Base-by-base conservation (phyloP, 2,888 invertebrate species). In the Baccha elongata region DNA sequence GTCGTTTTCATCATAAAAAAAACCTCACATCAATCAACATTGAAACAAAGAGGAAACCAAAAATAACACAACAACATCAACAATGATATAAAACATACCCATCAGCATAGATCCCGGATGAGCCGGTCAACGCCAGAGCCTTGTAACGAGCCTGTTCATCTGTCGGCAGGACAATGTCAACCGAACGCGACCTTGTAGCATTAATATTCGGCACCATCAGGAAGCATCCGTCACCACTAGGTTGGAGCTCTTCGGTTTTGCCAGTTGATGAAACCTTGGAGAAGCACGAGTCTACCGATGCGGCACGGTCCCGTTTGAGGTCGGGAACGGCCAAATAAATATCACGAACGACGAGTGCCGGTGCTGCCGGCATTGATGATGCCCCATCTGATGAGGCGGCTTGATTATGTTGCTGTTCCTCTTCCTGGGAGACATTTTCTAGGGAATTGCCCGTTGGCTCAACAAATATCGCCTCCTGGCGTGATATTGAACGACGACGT, bases 271-370 rank as follows among this genome's bases (percentile, higher is more conserved):
- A 93, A 62, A 95, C 93, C 91, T 95, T 95, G 73, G 95, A 94
- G 90, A 96, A 97, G 88, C 96, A 95, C 15, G 96, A 96, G 89
- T 97, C 97, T 1, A 97, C 96, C 0, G 96, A 96, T 32, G 96
- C 96, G 15, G 97, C 97, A 15, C 97, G 93, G 88, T 96, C 96
- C 23, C 96, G 93, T 88, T 94, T 95, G 85, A 96, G 90, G 87
- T 96, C 96, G 42, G 97, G 97, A 79, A 97, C 97, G 73, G 95
- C 93, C 48, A 96, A 91, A 88, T 95, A 95, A 84, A 95, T 94
- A 86, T 95, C 95, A 79, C 94, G 93, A 6, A 95, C 94, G 53
- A 89, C 89, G n/a, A 90, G 86, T 3, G 87, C 85, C 2, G 86
- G 87, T 67, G 87, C 87, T 21, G 86, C 71, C 37, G 78, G 72